These are phyloP conservation scores for Sycobia sp. DNA, from an alignment of 1,140 invertebrate species.

Conservation along the genomic window DNA sequence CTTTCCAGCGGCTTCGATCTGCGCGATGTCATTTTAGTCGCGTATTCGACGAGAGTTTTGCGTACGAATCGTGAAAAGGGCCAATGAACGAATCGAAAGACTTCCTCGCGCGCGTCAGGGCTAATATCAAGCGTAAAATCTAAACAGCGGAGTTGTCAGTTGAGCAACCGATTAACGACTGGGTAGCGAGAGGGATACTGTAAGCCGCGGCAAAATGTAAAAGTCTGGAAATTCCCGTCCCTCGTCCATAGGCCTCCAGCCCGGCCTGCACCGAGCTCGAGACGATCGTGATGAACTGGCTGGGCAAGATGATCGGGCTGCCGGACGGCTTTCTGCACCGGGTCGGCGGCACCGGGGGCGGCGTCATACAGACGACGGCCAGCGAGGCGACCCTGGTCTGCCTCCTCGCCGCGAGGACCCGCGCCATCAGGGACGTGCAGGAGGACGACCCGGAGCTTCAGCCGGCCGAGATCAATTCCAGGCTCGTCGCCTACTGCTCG, in stretches of 20 bases:
- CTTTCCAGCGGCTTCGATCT: too few species aligned
- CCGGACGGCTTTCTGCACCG: constrained; percentile 87
- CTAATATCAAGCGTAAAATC: too few species aligned
- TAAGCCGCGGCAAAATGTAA: too few species aligned
- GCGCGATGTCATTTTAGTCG: too few species aligned
- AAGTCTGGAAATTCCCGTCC: too few species aligned
- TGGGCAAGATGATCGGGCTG: constrained; percentile 91
- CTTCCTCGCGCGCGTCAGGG: too few species aligned
- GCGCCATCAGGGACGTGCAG: constrained; percentile 73
- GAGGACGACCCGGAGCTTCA: constrained; percentile 73
- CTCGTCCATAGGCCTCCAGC: constrained; percentile 75
- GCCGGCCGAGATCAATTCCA: constrained; percentile 87
- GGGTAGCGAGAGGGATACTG: too few species aligned
- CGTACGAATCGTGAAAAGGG: too few species aligned
- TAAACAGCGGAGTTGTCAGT: too few species aligned
- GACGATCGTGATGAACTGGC: constrained; percentile 97
- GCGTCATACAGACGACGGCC: constrained; percentile 92
- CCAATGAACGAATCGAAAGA: too few species aligned
- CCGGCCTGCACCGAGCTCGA: constrained; percentile 97
- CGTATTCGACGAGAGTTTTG: too few species aligned
- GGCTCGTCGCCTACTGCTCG: constrained; percentile 93
- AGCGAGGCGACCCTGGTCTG: constrained; percentile 92
- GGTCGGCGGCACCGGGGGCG: constrained; percentile 79
- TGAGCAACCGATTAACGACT: too few species aligned
- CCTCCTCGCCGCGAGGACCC: constrained; percentile 86